phyloP scores from a whole-genome alignment of 2,797 vertebrate species.

The Sebastolobus altivelis region DNA sequence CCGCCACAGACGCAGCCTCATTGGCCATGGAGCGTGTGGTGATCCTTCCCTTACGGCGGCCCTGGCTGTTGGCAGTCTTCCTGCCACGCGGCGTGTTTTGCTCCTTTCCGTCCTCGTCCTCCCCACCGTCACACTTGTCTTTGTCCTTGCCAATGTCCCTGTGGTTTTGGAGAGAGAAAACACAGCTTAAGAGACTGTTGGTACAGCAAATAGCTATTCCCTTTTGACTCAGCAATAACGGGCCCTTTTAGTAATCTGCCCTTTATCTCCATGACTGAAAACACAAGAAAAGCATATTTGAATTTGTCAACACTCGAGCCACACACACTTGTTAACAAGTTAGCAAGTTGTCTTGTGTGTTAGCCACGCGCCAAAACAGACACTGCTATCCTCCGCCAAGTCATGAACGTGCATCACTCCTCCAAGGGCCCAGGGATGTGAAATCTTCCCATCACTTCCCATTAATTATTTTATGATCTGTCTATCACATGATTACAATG shows the following conservation, averaged over 20 bases:
- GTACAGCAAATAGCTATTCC: slow-evolving; percentile 54
- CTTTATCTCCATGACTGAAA: slow-evolving; percentile 9
- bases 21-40: slow-evolving; percentile 99
- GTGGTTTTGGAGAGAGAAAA: slow-evolving; percentile 54
- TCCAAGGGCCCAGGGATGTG: background rate
- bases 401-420: background rate
- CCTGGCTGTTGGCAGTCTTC: slow-evolving; percentile 98
- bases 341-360: slow-evolving; percentile 5
- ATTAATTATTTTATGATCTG: background rate
- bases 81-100: slow-evolving; percentile 93
- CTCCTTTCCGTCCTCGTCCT: slow-evolving; percentile 97
- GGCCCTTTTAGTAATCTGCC: slow-evolving; percentile 34
- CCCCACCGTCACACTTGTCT: slow-evolving; percentile 93
- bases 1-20: slow-evolving; percentile 91
- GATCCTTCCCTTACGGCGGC: slow-evolving; percentile 96
- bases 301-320: slow-evolving; percentile 2
- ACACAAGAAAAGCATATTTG: slow-evolving; percentile 20
- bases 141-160: slow-evolving; percentile 95
- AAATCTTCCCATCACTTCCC: background rate
- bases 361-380: slow-evolving; percentile 2
- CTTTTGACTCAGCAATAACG: slow-evolving; percentile 63
- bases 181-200: slow-evolving; percentile 47
- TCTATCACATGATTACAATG: slow-evolving; percentile 4
- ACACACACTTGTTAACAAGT: slow-evolving; percentile 24
- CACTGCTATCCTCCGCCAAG: background rate